phyloP scores from a whole-genome alignment of 2,888 invertebrate genomes.

The Drosophila anomalipes region DNA sequence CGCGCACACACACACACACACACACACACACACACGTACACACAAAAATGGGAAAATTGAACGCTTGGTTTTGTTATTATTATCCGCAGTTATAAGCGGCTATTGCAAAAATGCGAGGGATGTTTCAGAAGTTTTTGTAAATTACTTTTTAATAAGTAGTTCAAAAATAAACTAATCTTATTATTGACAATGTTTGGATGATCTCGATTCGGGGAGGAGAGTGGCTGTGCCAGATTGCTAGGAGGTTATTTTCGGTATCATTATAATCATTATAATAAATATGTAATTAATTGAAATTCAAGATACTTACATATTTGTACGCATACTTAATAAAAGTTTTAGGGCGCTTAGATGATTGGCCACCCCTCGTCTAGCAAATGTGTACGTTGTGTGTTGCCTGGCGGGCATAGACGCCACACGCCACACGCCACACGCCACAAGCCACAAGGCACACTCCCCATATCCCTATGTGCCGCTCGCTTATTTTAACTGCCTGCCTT shows the following conservation, averaged over 20 bases:
- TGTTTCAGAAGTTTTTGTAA: not conserved
- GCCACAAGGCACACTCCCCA: not conserved
- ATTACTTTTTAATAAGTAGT: not conserved
- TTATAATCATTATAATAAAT: not conserved
- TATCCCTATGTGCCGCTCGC: not conserved
- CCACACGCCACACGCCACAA: not conserved
- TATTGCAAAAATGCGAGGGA: conserved; percentile 28
- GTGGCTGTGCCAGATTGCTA: not conserved
- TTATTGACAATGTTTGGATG: not conserved
- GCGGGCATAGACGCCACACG: conserved; percentile 37
- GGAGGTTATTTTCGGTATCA: not conserved
- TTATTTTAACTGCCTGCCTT: not conserved
- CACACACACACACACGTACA: conserved; percentile 8
- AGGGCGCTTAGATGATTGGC: not conserved
- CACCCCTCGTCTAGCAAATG: conserved; percentile 14
- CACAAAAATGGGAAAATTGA: conserved; percentile 20
- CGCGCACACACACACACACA: not conserved
- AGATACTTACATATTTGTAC: not conserved
- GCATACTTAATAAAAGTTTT: not conserved
- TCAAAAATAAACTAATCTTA: not conserved
- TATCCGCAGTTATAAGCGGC: conserved; percentile 41
- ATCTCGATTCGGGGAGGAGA: not conserved
- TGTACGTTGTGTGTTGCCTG: conserved; percentile 18
- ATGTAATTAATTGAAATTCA: not conserved
- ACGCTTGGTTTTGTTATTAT: conserved; percentile 44